phyloP scores from a whole-genome alignment of 2,113 vertebrate species.

The Cynoglossus semilaevis region DNA sequence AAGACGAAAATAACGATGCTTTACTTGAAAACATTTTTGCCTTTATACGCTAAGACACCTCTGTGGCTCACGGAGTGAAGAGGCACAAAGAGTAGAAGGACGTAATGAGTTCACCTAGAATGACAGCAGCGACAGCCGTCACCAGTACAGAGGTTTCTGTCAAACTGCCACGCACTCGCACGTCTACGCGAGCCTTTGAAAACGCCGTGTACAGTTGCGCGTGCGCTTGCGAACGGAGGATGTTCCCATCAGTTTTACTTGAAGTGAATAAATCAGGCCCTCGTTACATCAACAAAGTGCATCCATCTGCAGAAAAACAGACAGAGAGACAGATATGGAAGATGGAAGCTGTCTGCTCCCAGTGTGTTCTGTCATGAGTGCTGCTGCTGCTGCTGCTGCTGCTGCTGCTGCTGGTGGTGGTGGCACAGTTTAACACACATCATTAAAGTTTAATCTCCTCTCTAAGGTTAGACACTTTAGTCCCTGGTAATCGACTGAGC shows the following conservation, averaged over 20 bases:
- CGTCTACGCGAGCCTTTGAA: constrained; percentile 23
- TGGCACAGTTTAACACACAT: constrained; percentile 25
- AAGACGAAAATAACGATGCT: neutral
- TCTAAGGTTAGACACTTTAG: neutral
- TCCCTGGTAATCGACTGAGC: constrained; percentile 1
- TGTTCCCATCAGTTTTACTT: constrained; percentile 26
- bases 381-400: neutral
- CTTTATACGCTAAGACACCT: constrained; percentile 30
- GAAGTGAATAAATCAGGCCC: constrained; percentile 20
- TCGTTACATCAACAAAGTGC: constrained; percentile 25
- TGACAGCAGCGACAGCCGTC: constrained; percentile 8
- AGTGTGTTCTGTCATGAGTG: constrained; percentile 6
- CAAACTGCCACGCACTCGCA: constrained; percentile 44
- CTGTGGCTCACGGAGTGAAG: constrained; percentile 25
- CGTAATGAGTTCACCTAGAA: constrained; percentile 46
- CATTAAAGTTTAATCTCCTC: constrained; percentile 21
- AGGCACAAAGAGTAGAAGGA: constrained; percentile 41
- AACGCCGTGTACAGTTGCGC: constrained; percentile 10
- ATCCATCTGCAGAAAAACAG: neutral
- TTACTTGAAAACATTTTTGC: constrained; percentile 1
- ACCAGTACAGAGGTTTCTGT: constrained; percentile 41
- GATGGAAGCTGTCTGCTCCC: neutral
- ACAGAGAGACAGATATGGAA: too few species aligned
- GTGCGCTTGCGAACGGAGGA: constrained; percentile 11
- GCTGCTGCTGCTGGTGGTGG: neutral